Evolutionary conservation across 2,888 invertebrate species (phyloP), one percentile per base, ranked within the genome.

Genomic region (Polydrusus cervinus): DNA sequence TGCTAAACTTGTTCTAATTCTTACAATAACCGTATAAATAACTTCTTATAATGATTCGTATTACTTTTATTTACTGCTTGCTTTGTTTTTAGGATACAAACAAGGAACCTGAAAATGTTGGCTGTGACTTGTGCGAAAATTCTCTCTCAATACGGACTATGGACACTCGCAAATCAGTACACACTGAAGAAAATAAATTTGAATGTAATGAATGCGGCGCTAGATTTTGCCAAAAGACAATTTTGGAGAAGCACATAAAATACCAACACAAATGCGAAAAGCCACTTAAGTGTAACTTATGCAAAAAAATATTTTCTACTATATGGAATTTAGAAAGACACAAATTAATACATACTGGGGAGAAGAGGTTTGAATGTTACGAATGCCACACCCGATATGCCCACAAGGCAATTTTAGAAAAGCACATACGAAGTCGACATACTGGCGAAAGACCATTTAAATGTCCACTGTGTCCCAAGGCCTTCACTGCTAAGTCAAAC

Each of bases 251-350:
- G 34, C 73, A 73, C 61, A 67, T 73, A 18, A 53, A 34, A 8
- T 45, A 25, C 16, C 49, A 14, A n/a, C 73, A 73, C 40, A 66
- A 38, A 0, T 61, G 53, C 1, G 67, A 57, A 30, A 53, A 34
- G 14, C 61, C 66, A 0, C 62, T 51, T 61, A 14, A 60, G 16
- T 74, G 74, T 25, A 18, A 62, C 7, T 16, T 64, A 16, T 64
- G 64, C 40, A 13, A 16, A 9, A 71, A 64, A 53, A 43, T 47
- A 11, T 66, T 65, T 45, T 49, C 66, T 5, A 67, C 57, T 25
- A 47, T 55, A 8, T 73, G 66, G 67, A 73, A 73, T 16, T 18
- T 73, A 51, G 45, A 55, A 40, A 30, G 66, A 11, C 73, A 73
- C 40, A 67, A 73, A 49, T 49, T 49, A 11, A 67, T 40, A 20